These are phyloP conservation scores for Drosophila lacteicornis DNA, from an alignment of 1,140 invertebrate species.

Conservation along the genomic window DNA sequence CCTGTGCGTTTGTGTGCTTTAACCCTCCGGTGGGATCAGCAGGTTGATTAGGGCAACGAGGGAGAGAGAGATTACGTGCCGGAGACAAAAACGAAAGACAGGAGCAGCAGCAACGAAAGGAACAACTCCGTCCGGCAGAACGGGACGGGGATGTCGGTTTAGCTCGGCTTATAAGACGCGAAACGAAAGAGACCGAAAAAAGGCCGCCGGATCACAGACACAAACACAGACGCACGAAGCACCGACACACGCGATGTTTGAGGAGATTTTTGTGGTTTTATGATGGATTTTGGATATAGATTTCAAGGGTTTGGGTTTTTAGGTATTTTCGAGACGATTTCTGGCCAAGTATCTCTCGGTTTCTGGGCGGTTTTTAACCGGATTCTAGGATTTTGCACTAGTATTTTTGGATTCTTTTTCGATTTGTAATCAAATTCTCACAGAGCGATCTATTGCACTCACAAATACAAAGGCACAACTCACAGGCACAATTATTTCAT, in stretches of 20 bases:
- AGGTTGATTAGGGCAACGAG: conserved; percentile 68
- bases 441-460: conserved; percentile 35
- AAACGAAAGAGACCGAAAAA: conserved; percentile 66
- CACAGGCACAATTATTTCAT: conserved; percentile 5
- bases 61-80: conserved; percentile 72
- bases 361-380: background rate
- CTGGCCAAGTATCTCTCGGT: conserved; percentile 12
- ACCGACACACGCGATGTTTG: conserved; percentile 62
- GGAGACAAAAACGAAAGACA: conserved; percentile 62
- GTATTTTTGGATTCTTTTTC: conserved; percentile 5
- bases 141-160: conserved; percentile 57
- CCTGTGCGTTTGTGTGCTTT: conserved; percentile 31
- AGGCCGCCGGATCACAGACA: conserved; percentile 53
- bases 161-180: conserved; percentile 73
- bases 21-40: conserved; percentile 66
- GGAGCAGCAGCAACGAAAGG: conserved; percentile 46
- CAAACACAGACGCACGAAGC: conserved; percentile 14
- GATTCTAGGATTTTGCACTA: conserved; percentile 7
- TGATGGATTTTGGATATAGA: conserved; percentile 47
- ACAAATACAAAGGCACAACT: conserved; percentile 27
- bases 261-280: conserved; percentile 77
- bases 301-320: conserved; percentile 33
- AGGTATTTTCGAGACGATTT: conserved; percentile 6
- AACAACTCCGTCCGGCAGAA: conserved; percentile 33
- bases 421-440: conserved; percentile 2